A percentile compares a stretch with the other conserved stretches of the same genome.
Conservation (phyloP, 2,888 invertebrate genomes). For the Dryadula phaetusa region DNA sequence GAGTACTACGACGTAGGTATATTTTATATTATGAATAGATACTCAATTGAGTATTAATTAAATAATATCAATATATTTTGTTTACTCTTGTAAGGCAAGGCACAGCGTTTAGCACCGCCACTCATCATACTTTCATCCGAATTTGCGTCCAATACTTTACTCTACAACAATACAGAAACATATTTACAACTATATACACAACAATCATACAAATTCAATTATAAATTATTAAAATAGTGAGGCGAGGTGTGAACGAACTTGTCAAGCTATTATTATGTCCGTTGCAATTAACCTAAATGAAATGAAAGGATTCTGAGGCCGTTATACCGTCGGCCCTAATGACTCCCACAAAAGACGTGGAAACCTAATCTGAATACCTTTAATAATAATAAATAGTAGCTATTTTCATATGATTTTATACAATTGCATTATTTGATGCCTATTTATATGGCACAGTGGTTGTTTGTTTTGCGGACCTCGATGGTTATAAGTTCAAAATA, state of each 20-base stretch:
- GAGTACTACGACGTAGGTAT: too few species aligned
- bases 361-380: constrained; percentile 28
- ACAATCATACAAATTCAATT: constrained; percentile 13
- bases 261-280: constrained; percentile 33
- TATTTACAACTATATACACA: not conserved
- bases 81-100: too few species aligned
- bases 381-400: not conserved
- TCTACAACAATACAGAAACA: not conserved
- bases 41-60: too few species aligned
- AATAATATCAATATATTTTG: too few species aligned
- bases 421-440: too few species aligned
- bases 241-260: constrained; percentile 27
- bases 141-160: too few species aligned
- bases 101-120: too few species aligned
- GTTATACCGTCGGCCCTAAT: constrained; percentile 31
- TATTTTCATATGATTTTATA: not conserved
- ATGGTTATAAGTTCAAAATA: too few species aligned
- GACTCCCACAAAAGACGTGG: constrained; percentile 26
- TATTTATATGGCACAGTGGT: too few species aligned
- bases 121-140: too few species aligned
- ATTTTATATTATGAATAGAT: too few species aligned
- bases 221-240: constrained; percentile 12
- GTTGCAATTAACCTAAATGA: constrained; percentile 36
- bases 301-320: constrained; percentile 28
- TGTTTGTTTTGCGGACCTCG: too few species aligned